Conservation (phyloP, 2,797 vertebrate species). For the Liasis olivaceus region DNA sequence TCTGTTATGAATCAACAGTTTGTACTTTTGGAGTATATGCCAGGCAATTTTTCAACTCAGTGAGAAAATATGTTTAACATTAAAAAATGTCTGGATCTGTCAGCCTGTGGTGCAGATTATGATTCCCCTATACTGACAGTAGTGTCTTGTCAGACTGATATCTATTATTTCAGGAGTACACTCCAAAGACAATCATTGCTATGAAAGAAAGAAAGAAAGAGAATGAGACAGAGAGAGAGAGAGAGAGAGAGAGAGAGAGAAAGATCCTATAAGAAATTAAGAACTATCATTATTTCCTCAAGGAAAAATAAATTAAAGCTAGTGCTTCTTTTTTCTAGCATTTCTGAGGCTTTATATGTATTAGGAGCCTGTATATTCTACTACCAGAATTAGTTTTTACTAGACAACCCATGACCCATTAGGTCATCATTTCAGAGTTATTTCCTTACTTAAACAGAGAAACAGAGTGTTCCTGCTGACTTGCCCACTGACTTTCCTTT, state of each 20-base stretch:
- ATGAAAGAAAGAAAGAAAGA: no score
- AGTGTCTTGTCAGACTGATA: background rate
- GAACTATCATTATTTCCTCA: background rate
- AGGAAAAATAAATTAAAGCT: constrained; percentile 9
- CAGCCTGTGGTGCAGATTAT: background rate
- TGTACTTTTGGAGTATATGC: background rate
- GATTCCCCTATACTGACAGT: background rate
- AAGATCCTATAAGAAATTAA: background rate
- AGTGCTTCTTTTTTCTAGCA: constrained; percentile 7
- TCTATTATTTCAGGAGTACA: constrained; percentile 29
- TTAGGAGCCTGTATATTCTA: no score
- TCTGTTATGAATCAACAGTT: constrained; percentile 39
- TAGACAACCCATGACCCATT: no score
- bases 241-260: no score
- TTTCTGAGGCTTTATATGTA: background rate
- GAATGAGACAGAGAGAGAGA: no score
- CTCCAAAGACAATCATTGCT: constrained; percentile 10
- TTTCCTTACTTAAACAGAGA: no score
- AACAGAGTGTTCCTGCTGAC: no score
- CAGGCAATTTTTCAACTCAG: background rate
- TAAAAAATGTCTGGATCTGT: constrained; percentile 9
- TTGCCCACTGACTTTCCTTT: no score
- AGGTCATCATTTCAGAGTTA: no score
- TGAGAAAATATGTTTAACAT: constrained; percentile 17
- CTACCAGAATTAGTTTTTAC: no score